phyloP scores from a whole-genome alignment of 2,797 vertebrate genomes.

The Coluber constrictor region DNA sequence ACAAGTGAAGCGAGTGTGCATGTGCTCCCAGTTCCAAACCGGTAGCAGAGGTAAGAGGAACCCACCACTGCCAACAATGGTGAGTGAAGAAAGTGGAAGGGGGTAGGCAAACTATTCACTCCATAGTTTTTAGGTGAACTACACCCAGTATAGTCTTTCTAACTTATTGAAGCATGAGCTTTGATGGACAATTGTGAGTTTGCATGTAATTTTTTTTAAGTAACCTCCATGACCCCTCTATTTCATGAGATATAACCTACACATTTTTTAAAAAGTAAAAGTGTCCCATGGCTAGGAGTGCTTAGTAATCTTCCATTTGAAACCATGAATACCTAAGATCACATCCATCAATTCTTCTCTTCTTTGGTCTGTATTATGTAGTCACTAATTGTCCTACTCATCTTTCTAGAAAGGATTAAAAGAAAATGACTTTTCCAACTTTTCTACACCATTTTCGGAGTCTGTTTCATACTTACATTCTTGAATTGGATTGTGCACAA shows the following conservation, averaged over 20 bases:
- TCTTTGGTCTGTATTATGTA: background rate
- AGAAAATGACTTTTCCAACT: background rate
- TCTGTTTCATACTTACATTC: background rate
- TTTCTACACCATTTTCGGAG: background rate
- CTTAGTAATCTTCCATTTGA: background rate
- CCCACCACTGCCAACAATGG: too few species aligned
- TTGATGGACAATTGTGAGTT: background rate
- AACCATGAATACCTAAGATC: background rate
- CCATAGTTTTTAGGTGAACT: background rate
- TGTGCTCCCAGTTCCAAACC: too few species aligned
- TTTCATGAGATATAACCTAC: background rate
- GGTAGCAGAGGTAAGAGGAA: too few species aligned
- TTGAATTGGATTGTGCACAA: conserved; percentile 6
- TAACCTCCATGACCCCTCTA: background rate
- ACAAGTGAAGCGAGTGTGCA: too few species aligned
- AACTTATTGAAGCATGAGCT: background rate
- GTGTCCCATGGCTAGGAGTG: background rate
- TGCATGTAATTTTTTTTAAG: background rate
- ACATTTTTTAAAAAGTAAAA: background rate
- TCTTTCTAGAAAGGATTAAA: background rate
- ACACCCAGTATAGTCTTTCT: background rate
- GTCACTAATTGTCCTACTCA: background rate
- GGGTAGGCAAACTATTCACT: background rate
- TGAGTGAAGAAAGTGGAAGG: background rate
- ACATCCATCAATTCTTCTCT: background rate